A percentile compares a stretch with the other conserved stretches of the same genome.
Conservation (phyloP, 2,888 invertebrate genomes). For the Notodonta dromedarius region DNA sequence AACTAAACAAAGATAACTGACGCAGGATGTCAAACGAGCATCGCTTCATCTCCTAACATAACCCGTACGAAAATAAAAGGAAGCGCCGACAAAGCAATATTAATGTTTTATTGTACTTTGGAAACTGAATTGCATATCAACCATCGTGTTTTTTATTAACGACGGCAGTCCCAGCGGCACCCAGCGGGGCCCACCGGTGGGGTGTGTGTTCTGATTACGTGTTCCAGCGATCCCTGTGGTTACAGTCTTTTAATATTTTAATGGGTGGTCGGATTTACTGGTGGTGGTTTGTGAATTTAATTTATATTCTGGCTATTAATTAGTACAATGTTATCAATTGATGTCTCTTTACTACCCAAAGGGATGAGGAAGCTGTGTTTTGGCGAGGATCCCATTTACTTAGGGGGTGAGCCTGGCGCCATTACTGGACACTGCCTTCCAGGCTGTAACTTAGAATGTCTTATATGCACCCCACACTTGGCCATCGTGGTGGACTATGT, state of each 20-base stretch:
- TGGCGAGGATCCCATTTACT: too few relatives aligned
- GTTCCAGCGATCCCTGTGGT: neutral
- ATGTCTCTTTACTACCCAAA: too few relatives aligned
- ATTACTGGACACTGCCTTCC: too few relatives aligned
- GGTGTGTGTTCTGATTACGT: constrained; percentile 2
- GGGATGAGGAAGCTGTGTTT: too few relatives aligned
- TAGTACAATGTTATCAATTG: too few relatives aligned
- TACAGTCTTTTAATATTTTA: constrained; percentile 6
- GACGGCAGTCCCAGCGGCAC: constrained; percentile 18
- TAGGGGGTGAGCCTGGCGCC: too few relatives aligned
- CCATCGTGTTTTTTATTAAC: constrained; percentile 41
- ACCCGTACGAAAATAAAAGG: constrained; percentile 38
- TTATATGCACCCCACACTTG: too few relatives aligned
- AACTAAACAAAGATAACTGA: too few relatives aligned
- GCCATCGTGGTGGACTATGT: too few relatives aligned
- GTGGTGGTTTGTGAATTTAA: neutral
- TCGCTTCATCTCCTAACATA: constrained; percentile 21
- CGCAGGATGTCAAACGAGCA: neutral
- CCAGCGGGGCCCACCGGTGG: neutral
- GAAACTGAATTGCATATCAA: constrained; percentile 49
- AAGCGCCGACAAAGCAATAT: constrained; percentile 52
- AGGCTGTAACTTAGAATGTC: too few relatives aligned
- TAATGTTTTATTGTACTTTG: constrained; percentile 55
- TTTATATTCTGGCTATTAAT: too few relatives aligned
- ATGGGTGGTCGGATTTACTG: constrained; percentile 1